These are phyloP conservation scores for Pseudopleuronectes americanus DNA, from an alignment of 2,797 vertebrate genomes.

Conservation along the genomic window DNA sequence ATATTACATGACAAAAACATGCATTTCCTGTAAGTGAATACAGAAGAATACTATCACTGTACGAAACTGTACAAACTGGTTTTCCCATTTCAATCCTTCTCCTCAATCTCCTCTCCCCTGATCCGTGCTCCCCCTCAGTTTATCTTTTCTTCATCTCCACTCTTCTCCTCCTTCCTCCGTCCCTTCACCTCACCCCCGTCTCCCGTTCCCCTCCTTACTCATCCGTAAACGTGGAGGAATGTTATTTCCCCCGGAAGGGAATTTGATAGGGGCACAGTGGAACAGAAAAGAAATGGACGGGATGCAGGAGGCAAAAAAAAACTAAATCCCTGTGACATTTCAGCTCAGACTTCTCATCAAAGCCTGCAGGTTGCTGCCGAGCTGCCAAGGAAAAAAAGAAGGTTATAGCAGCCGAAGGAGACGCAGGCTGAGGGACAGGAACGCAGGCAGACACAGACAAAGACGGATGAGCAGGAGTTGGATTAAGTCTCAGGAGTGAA, in stretches of 20 bases:
- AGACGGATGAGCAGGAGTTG: conserved; percentile 32
- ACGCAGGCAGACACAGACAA: conserved; percentile 20
- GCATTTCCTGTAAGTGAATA: not conserved
- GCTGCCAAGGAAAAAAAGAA: conserved; percentile 29
- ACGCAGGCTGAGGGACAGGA: conserved; percentile 28
- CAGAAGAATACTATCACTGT: not conserved
- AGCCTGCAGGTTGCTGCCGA: conserved; percentile 56
- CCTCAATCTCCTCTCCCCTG: conserved; percentile 3
- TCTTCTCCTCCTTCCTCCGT: conserved; percentile 2
- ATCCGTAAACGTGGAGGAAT: conserved; percentile 50
- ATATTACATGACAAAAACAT: not conserved
- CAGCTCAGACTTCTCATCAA: conserved; percentile 65
- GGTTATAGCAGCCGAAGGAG: conserved; percentile 24
- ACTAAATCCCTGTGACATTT: conserved; percentile 77
- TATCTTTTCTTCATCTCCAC: conserved; percentile 5
- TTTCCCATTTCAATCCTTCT: not conserved
- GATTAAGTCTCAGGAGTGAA: conserved; percentile 6
- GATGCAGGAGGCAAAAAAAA: conserved; percentile 68
- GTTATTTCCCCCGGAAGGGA: conserved; percentile 46
- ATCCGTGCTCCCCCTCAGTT: not conserved
- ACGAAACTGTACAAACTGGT: not conserved
- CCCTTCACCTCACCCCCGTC: conserved; percentile 7
- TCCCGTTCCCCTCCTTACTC: conserved; percentile 37
- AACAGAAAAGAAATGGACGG: conserved; percentile 52
- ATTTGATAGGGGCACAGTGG: conserved; percentile 48